Conservation (phyloP, 2,113 vertebrate species). For the Toxotes chatareus region DNA sequence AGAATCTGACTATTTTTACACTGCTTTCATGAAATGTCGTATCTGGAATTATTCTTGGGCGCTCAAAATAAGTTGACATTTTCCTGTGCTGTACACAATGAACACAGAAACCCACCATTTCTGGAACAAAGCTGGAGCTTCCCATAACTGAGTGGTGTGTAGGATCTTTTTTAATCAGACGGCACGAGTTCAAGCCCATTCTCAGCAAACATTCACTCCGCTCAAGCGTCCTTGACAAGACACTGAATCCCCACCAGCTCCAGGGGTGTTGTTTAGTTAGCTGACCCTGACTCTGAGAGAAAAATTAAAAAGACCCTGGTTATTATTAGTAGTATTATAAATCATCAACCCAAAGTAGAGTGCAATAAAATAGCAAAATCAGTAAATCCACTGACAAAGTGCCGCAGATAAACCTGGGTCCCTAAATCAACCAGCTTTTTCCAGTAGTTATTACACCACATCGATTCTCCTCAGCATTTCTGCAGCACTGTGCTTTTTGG, state of each 20-base stretch:
- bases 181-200: conserved; percentile 16
- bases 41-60: neutral
- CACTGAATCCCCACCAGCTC: neutral
- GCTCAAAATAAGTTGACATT: neutral
- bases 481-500: conserved; percentile 57
- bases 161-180: conserved; percentile 36
- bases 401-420: conserved; percentile 23
- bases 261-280: neutral
- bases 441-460: conserved; percentile 42
- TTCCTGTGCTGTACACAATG: neutral
- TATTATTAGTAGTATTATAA: neutral
- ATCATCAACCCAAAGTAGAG: conserved; percentile 1
- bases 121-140: conserved; percentile 33
- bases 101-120: neutral
- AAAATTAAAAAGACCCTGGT: neutral
- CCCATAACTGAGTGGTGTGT: conserved; percentile 7
- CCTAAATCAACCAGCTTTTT: conserved; percentile 49
- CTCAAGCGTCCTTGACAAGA: conserved; percentile 40
- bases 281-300: conserved; percentile 1
- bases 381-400: conserved; percentile 38
- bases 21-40: neutral
- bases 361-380: conserved; percentile 29
- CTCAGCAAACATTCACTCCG: conserved; percentile 23
- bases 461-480: conserved; percentile 61
- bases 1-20: neutral